Conservation (phyloP, 1,140 invertebrate species). For the Oreohelix idahoensis region DNA sequence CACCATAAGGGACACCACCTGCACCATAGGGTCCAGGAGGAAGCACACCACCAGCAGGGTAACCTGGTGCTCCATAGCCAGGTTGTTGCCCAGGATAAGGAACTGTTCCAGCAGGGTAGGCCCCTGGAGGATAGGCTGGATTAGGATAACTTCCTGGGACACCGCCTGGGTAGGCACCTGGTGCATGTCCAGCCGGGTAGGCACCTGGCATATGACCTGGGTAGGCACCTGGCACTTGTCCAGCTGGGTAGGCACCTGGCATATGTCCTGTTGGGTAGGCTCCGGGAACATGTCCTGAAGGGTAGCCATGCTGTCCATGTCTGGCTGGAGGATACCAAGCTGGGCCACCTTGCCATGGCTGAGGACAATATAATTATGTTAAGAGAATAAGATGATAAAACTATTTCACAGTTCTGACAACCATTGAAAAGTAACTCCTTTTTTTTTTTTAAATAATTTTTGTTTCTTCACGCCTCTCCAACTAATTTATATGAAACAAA, state of each 20-base stretch:
- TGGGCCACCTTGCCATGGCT: constrained; percentile 35
- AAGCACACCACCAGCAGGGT: not conserved
- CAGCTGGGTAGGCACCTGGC: constrained; percentile 15
- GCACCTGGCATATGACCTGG: not conserved
- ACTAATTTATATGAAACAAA: too few species aligned
- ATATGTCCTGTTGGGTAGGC: constrained; percentile 5
- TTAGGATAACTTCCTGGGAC: constrained; percentile 5
- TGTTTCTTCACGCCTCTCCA: too few species aligned
- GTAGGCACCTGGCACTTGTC: constrained; percentile 4
- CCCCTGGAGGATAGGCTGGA: constrained; percentile 22
- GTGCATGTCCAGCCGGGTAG: not conserved
- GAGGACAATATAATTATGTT: not conserved
- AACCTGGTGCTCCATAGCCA: constrained; percentile 4
- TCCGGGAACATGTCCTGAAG: constrained; percentile 15
- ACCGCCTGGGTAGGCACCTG: not conserved
- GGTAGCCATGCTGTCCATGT: constrained; percentile 18
- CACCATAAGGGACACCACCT: constrained; percentile 24
- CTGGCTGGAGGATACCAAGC: constrained; percentile 24
- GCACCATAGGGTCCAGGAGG: constrained; percentile 12
- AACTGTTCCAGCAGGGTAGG: not conserved
- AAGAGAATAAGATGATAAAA: too few species aligned
- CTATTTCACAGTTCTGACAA: too few species aligned
- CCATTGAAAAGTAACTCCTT: too few species aligned
- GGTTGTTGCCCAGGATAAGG: constrained; percentile 5
- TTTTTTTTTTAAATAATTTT: too few species aligned